These are phyloP conservation scores for Strix occidentalis DNA, from an alignment of 2,797 vertebrate species.

Conservation along the genomic window DNA sequence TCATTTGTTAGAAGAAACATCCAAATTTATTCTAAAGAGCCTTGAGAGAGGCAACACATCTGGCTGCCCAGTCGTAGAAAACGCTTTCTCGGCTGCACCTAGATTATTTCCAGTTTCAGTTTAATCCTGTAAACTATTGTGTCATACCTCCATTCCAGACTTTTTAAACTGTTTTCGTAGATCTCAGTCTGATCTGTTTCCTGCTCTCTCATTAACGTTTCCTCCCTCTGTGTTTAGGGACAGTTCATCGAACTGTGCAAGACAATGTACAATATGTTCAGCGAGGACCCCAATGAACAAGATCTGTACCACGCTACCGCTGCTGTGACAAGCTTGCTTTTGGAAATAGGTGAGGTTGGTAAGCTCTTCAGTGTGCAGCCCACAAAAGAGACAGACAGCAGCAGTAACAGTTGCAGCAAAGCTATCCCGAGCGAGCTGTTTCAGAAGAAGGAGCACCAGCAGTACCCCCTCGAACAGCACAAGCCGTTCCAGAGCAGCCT, in stretches of 20 bases:
- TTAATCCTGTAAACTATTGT: neutral
- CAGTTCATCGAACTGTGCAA: constrained; percentile 99
- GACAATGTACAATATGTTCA: constrained; percentile 98
- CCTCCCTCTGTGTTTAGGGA: constrained; percentile 72
- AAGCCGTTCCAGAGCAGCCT: constrained; percentile 62
- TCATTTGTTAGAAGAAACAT: neutral
- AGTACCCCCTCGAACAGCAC: constrained; percentile 52
- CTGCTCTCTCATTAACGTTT: neutral
- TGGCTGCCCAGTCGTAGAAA: neutral
- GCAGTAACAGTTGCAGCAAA: constrained; percentile 13
- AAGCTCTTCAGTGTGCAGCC: constrained; percentile 83
- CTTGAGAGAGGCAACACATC: neutral
- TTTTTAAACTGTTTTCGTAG: neutral
- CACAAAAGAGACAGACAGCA: constrained; percentile 60
- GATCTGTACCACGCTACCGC: constrained; percentile 97
- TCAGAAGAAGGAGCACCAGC: constrained; percentile 71
- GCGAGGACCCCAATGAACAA: constrained; percentile 91
- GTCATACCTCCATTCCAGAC: neutral
- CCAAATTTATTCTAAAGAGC: neutral
- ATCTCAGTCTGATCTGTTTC: neutral
- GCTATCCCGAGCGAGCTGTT: constrained; percentile 20
- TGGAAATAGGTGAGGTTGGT: constrained; percentile 97
- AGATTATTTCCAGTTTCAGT: neutral
- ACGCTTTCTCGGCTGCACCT: neutral
- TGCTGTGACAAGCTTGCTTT: constrained; percentile 92